A percentile compares a stretch with the other conserved stretches of the same genome.
These are phyloP conservation scores for Lepidonotus clava DNA, from an alignment of 2,888 invertebrate genomes.

Conservation along the genomic window DNA sequence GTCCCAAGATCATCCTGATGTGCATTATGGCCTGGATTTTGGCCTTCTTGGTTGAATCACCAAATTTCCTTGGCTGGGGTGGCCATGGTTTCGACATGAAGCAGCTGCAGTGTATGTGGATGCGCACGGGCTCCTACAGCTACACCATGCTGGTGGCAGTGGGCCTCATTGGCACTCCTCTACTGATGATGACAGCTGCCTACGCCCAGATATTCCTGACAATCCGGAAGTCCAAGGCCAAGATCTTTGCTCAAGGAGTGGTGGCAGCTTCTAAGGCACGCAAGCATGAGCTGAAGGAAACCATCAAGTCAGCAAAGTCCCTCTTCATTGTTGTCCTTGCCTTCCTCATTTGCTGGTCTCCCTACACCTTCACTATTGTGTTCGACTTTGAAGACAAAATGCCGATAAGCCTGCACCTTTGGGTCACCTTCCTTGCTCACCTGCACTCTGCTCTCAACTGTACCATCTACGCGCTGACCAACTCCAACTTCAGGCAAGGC, in stretches of 20 bases:
- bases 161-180: conserved; percentile 69
- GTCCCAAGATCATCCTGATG: conserved; percentile 65
- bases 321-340: conserved; percentile 56
- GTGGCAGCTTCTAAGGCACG: neutral
- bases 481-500: conserved; percentile 42
- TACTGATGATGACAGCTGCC: conserved; percentile 68
- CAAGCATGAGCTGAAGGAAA: conserved; percentile 48
- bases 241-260: conserved; percentile 64
- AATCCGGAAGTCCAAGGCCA: conserved; percentile 56
- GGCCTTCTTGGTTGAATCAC: conserved; percentile 72
- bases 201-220: conserved; percentile 72
- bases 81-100: conserved; percentile 74
- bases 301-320: conserved; percentile 37
- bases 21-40: conserved; percentile 70
- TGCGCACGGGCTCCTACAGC: conserved; percentile 71
- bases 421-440: conserved; percentile 60
- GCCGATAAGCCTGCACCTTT: conserved; percentile 57
- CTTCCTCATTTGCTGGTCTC: conserved; percentile 60
- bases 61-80: conserved; percentile 74
- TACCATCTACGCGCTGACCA: conserved; percentile 49
- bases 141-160: conserved; percentile 73
- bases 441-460: conserved; percentile 56
- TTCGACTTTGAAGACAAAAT: conserved; percentile 44
- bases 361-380: conserved; percentile 49
- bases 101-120: conserved; percentile 76